These are phyloP conservation scores for Drosophila lacertosa DNA, from an alignment of 1,140 invertebrate species.

Conservation along the genomic window DNA sequence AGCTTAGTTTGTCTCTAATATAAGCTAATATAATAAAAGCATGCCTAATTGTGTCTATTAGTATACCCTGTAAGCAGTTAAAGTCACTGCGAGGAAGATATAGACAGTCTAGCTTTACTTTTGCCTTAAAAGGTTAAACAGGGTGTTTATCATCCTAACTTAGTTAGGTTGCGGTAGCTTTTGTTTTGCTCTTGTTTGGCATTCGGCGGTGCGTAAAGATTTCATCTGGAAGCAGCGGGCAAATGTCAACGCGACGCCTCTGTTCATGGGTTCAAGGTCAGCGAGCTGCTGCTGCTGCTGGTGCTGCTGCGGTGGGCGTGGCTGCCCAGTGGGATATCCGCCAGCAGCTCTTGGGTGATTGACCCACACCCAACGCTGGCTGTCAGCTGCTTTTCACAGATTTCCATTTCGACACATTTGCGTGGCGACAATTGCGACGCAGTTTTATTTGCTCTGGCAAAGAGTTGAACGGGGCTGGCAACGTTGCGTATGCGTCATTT, in stretches of 20 bases:
- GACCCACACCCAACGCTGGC: conserved; percentile 18
- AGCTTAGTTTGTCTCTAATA: too few species aligned
- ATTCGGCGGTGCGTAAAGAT: conserved; percentile 11
- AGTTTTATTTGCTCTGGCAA: conserved; percentile 27
- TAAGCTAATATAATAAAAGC: too few species aligned
- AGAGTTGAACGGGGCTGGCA: background rate
- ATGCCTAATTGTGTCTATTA: too few species aligned
- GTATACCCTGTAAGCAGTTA: too few species aligned
- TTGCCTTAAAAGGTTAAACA: background rate
- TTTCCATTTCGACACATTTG: conserved; percentile 11
- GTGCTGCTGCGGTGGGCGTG: background rate
- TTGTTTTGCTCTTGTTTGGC: background rate
- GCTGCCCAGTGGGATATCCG: background rate
- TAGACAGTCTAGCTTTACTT: background rate
- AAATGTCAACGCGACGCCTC: conserved; percentile 31
- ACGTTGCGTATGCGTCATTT: conserved; percentile 64
- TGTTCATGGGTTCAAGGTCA: conserved; percentile 26
- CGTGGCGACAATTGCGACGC: conserved; percentile 51
- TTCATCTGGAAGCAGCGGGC: background rate
- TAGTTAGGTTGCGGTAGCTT: too few species aligned
- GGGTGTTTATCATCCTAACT: too few species aligned
- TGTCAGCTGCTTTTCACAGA: conserved; percentile 12
- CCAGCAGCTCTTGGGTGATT: conserved; percentile 18
- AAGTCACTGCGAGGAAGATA: too few species aligned
- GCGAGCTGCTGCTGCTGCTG: background rate